Conservation (phyloP, 2,888 invertebrate species). For the Synanthedon vespiformis region DNA sequence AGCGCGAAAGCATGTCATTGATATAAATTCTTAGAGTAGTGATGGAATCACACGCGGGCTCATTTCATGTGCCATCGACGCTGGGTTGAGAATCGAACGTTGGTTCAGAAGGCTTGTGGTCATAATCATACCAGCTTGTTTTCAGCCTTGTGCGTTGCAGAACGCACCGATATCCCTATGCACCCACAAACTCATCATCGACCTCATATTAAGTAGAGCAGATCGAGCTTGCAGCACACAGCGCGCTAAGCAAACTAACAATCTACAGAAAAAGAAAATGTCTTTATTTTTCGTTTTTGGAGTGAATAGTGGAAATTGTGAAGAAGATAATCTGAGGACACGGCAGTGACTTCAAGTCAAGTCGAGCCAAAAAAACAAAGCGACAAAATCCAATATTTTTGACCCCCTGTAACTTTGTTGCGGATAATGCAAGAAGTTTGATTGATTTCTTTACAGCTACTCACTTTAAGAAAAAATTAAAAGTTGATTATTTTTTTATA, state of each 20-base stretch:
- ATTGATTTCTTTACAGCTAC: no score
- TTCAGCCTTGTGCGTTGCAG: constrained; percentile 21
- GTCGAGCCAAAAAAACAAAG: no score
- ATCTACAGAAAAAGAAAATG: neutral
- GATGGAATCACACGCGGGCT: constrained; percentile 19
- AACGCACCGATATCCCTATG: constrained; percentile 1
- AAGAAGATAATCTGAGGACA: no score
- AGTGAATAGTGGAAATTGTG: neutral
- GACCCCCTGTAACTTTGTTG: no score
- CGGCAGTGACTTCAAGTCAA: no score
- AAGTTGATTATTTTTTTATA: neutral
- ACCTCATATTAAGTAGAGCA: constrained; percentile 31
- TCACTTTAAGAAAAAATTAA: no score
- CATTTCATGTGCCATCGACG: constrained; percentile 51
- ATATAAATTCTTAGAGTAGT: constrained; percentile 1
- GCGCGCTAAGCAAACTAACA: constrained; percentile 51
- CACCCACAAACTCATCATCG: constrained; percentile 15
- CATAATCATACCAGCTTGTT: constrained; percentile 8
- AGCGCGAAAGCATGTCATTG: constrained; percentile 33
- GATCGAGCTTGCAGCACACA: constrained; percentile 44
- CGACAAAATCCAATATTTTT: no score
- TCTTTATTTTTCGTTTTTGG: constrained; percentile 4
- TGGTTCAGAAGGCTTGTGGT: neutral
- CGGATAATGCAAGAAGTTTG: no score
- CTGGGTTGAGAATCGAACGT: constrained; percentile 16